Percentiles rank a stretch among this genome's conserved stretches.
Evolutionary conservation across 2,113 vertebrate genomes (phyloP).

Genomic region (Rhadina sibilatrix): DNA sequence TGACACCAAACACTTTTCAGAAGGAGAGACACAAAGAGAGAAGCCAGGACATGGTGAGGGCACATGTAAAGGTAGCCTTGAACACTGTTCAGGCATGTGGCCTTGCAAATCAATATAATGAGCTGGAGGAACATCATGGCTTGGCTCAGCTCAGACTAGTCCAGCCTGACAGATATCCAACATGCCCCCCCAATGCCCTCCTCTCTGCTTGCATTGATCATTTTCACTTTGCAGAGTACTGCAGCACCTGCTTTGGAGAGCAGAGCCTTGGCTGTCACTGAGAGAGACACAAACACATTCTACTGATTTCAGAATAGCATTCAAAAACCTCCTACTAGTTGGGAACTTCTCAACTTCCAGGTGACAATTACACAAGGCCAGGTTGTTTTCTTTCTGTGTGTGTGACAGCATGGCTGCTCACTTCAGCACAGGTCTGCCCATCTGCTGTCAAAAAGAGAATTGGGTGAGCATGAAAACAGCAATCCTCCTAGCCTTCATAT

Average conservation of each 20-base stretch:
- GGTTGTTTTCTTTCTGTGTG: neutral
- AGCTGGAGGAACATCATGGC: neutral
- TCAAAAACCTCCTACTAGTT: neutral
- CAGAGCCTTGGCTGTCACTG: neutral
- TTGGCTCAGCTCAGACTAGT: neutral
- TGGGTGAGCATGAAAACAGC: neutral
- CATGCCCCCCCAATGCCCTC: fast-evolving
- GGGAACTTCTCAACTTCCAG: neutral
- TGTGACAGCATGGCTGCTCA: neutral
- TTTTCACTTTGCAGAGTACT: neutral
- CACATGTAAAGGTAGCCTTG: neutral
- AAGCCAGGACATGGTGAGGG: neutral
- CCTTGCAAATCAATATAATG: neutral
- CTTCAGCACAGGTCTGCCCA: neutral
- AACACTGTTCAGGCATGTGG: fast-evolving
- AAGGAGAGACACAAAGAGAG: neutral
- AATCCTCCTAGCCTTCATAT: neutral
- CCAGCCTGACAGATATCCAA: fast-evolving
- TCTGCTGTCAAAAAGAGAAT: neutral
- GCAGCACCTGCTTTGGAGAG: neutral
- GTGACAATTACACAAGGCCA: neutral
- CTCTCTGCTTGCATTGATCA: neutral
- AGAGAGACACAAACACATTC: neutral
- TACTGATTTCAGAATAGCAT: neutral
- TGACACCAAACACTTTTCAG: neutral